Evolutionary conservation across 2,113 vertebrate species (phyloP), one percentile per base, ranked within the genome.

Genomic region (Ellobius talpinus): DNA sequence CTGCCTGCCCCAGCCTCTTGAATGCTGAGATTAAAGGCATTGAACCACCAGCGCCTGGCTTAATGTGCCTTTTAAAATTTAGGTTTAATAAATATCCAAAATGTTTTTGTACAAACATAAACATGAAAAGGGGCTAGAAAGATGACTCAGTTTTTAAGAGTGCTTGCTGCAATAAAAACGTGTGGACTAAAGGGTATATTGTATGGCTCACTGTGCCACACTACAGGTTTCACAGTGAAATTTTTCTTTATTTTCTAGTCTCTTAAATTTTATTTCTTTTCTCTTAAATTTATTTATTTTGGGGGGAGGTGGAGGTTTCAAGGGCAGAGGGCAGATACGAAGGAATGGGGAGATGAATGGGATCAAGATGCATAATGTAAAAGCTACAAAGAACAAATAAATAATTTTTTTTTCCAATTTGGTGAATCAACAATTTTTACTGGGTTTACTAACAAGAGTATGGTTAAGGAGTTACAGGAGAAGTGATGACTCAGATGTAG

Each of bases 21-120:
- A 21, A 19, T 21, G 55, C 55, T 58, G 55, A 19, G 55, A 58
- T 58, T 58, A 58, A 58, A 58, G 55, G 5, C 19, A 0, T 58
- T 58, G 55, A 17, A 21, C 55, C 55, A 21, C 55, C 55, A 58
- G 55, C 55, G 1, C 55, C 17, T 58, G 55, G 55, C 19, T 58
- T 81, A 95, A 82, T 63, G 29, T 88, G 45, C 6, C 36, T 95
- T 95, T 12, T 66, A 65, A 52, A 68, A 76, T 86, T 84, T 89
- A 72, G 50, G 74, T 86, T 93, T 94, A 89, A 86, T 94, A 47
- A 94, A 42, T 96, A 47, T 65, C 33, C 47, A 78, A 95, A 91
- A 72, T 77, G 90, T 93, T 76, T 88, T 79, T 92, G 2, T 47
- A 58, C 78, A 88, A 36, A 63, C 87, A 68, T 74, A 82, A n/a